These are phyloP conservation scores for Coreoperca whiteheadi DNA, from an alignment of 2,113 vertebrate species.

Conservation along the genomic window DNA sequence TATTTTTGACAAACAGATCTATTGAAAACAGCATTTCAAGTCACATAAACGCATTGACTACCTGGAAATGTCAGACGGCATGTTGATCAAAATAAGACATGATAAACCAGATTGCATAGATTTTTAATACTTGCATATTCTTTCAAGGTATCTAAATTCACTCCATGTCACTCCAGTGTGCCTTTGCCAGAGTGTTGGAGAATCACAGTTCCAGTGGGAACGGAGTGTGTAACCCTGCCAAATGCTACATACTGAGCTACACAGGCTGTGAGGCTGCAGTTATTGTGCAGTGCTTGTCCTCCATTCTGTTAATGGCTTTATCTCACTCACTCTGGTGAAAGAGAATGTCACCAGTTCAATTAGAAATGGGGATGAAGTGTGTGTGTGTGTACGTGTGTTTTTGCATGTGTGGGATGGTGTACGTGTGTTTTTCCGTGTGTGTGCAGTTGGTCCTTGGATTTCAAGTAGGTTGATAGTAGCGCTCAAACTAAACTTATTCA, in stretches of 20 bases:
- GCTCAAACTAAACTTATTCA: constrained; percentile 33
- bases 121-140: not conserved
- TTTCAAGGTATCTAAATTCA: constrained; percentile 32
- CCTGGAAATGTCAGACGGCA: constrained; percentile 7
- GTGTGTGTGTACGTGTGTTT: constrained; percentile 12
- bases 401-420: not conserved
- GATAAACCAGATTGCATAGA: not conserved
- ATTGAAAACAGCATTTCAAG: not conserved
- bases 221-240: constrained; percentile 30
- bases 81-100: not conserved
- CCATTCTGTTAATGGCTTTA: constrained; percentile 71
- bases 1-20: constrained; percentile 14
- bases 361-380: constrained; percentile 47
- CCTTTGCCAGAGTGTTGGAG: constrained; percentile 42
- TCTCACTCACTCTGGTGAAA: constrained; percentile 57
- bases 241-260: constrained; percentile 46
- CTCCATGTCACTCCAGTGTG: constrained; percentile 9
- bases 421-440: constrained; percentile 6
- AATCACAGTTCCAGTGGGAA: constrained; percentile 21
- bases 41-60: not conserved
- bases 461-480: constrained; percentile 60
- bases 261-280: constrained; percentile 44
- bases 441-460: constrained; percentile 44
- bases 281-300: constrained; percentile 62
- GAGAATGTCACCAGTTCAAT: constrained; percentile 70